Base-by-base conservation (phyloP, 2,797 vertebrate species). In the Echeneis naucrates region DNA sequence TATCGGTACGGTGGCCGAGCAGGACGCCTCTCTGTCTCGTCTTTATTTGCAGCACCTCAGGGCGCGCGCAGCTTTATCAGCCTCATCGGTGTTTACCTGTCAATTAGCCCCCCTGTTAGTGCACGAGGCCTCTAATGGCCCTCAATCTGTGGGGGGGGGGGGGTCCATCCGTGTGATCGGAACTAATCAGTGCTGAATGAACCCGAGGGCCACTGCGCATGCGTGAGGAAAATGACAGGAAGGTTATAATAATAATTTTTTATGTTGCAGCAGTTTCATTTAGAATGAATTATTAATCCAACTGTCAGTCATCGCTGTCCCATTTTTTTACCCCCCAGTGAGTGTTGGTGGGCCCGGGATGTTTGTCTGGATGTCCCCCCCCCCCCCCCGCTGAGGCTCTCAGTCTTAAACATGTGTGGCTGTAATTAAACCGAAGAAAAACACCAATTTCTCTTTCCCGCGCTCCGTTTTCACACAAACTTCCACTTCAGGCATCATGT, bases 31-130 rank as follows among this genome's bases (percentile, higher is more conserved):
- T 3, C 35, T 93, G 93, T 94, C 93, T 87, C 85, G 75, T 65
- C 84, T 88, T 54, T 89, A 73, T 91, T 91, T 89, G 88, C 68
- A 48, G 57, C 75, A 38, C 74, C 78, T 78, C 44, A 19, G 78
- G 78, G 63, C 68, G 32, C 81, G n/a, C 30, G 2, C 5, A 17
- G 68, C 77, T 90, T n/a, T 89, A 91, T 89, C 90, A 44, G 84
- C 77, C 66, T 32, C 35, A 30, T 75, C 54, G 71, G 69, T 90
- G 87, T 93, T 91, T 88, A 86, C 85, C 70, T 85, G 71, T 67
- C 71, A 57, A 80, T 87, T 82, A 85, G 88, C 88, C 87, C 88
- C 86, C 88, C 83, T 85, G 88, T 92, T 90, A 92, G 86, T 71
- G 30, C 3, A 30, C 3, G 51, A 53, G 75, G 55, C 26, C 37